Percentiles rank a stretch among this genome's conserved stretches.
These are phyloP conservation scores for Ophion obscuratus DNA, from an alignment of 2,888 invertebrate species.

Conservation along the genomic window DNA sequence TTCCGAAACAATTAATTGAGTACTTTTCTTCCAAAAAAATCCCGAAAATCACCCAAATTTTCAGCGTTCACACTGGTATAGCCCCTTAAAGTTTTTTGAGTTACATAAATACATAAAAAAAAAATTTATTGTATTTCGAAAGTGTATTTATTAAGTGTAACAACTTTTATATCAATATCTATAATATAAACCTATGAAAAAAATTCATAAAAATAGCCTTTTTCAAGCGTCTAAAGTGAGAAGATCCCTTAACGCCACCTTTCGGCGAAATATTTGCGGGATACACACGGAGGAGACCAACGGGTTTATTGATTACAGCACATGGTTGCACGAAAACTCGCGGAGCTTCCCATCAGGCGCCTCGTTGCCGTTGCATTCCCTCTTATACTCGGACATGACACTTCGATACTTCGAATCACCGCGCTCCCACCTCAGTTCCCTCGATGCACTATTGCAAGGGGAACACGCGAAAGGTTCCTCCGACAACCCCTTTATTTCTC, in stretches of 20 bases:
- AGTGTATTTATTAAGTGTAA: too few species aligned
- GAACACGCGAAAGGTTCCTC: conserved; percentile 61
- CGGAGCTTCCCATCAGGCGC: conserved; percentile 48
- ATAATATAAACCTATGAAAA: too few species aligned
- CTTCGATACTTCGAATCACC: conserved; percentile 38
- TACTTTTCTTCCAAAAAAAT: too few species aligned
- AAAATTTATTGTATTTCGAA: too few species aligned
- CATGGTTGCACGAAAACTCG: conserved; percentile 67
- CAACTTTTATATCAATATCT: too few species aligned
- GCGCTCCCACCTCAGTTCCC: background rate
- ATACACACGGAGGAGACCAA: conserved; percentile 43
- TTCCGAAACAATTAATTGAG: too few species aligned
- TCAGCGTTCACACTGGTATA: too few species aligned
- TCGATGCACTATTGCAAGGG: conserved; percentile 19
- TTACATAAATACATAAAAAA: too few species aligned
- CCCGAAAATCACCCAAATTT: too few species aligned
- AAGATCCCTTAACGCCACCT: background rate
- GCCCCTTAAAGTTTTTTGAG: too few species aligned
- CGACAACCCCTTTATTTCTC: conserved; percentile 36
- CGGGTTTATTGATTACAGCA: conserved; percentile 67
- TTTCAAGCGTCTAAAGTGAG: too few species aligned
- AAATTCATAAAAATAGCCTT: too few species aligned
- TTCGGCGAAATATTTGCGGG: conserved; percentile 43
- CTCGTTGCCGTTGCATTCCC: conserved; percentile 51
- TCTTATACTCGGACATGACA: conserved; percentile 43